phyloP scores from a whole-genome alignment of 1,140 invertebrate genomes.

The Agrilus planipennis region DNA sequence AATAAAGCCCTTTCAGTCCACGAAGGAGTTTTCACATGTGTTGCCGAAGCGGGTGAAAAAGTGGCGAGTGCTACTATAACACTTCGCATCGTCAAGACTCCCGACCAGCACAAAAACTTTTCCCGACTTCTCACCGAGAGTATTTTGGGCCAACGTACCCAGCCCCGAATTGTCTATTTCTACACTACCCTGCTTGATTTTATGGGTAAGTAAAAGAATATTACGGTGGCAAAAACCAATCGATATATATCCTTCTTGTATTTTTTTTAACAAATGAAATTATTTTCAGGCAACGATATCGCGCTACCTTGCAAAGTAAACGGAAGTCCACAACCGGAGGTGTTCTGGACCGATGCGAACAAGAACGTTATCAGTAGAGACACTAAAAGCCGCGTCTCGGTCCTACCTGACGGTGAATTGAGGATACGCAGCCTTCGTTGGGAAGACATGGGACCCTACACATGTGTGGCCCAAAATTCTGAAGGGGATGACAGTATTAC shows the following conservation, averaged over 20 bases:
- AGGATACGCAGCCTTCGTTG: constrained; percentile 55
- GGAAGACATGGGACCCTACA: constrained; percentile 70
- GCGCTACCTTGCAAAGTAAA: constrained; percentile 56
- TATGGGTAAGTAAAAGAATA: constrained; percentile 27
- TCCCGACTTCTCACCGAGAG: constrained; percentile 28
- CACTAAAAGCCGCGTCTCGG: constrained; percentile 38
- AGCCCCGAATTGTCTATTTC: constrained; percentile 41
- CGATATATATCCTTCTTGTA: neutral
- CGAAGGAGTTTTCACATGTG: constrained; percentile 55
- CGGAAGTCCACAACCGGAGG: constrained; percentile 48
- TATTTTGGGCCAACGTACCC: constrained; percentile 34
- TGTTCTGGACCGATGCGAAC: constrained; percentile 54
- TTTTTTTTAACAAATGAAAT: constrained; percentile 3
- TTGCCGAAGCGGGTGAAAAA: constrained; percentile 49
- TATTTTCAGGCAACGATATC: constrained; percentile 42
- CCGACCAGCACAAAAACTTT: constrained; percentile 21
- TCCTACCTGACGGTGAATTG: constrained; percentile 59
- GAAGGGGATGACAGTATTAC: constrained; percentile 48
- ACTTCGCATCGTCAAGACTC: constrained; percentile 33
- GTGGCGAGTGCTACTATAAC: constrained; percentile 40
- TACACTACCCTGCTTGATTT: constrained; percentile 42
- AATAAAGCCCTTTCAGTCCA: constrained; percentile 45
- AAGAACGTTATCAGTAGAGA: constrained; percentile 37
- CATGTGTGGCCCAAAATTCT: constrained; percentile 56
- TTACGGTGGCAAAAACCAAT: too few species aligned